phyloP scores from a whole-genome alignment of 2,797 vertebrate species.

The Schizopygopsis pylzovi region DNA sequence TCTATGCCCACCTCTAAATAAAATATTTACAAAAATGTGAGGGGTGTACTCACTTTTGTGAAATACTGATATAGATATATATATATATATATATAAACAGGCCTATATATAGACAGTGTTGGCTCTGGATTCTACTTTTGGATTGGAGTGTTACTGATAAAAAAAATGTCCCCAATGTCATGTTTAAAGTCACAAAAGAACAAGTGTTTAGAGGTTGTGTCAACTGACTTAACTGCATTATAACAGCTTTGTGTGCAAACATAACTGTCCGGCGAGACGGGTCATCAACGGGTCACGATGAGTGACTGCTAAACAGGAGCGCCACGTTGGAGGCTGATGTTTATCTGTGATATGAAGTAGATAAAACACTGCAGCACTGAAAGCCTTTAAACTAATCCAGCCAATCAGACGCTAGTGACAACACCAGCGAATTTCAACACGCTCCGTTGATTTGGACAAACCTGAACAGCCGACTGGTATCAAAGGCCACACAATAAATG shows the following conservation, averaged over 20 bases:
- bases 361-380: constrained; percentile 26
- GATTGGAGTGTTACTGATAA: background rate
- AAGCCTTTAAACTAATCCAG: constrained; percentile 28
- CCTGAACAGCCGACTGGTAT: background rate
- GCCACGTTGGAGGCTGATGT: constrained; percentile 53
- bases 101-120: background rate
- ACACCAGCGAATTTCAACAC: constrained; percentile 22
- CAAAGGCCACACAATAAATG: constrained; percentile 3
- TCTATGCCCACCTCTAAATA: no score
- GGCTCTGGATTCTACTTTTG: background rate
- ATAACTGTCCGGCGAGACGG: background rate
- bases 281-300: constrained; percentile 26
- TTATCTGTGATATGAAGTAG: constrained; percentile 20
- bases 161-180: background rate
- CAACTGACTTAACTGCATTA: background rate
- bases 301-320: constrained; percentile 29
- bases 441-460: constrained; percentile 47
- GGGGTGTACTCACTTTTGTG: no score
- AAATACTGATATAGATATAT: background rate
- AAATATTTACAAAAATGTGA: no score
- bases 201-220: constrained; percentile 3
- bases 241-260: constrained; percentile 11
- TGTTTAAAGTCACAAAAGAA: constrained; percentile 13
- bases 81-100: no score
- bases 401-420: constrained; percentile 46